Evolutionary conservation across 2,888 invertebrate species (phyloP).

Genomic region (Ernsta delagoae): DNA sequence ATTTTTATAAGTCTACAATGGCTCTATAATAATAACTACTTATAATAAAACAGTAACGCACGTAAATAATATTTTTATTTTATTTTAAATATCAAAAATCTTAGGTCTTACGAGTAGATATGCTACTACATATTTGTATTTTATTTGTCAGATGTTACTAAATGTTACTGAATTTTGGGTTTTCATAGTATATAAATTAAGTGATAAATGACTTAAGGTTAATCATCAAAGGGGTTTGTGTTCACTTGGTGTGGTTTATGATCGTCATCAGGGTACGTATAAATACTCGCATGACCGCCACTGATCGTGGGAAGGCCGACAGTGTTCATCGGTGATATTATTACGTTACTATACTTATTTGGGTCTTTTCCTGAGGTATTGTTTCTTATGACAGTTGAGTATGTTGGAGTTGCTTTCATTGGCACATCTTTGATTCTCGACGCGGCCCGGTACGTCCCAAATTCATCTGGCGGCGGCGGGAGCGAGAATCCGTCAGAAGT

Average conservation of each 20-base stretch:
- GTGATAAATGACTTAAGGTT: constrained; percentile 40
- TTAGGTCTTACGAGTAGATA: no score
- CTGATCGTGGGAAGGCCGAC: constrained; percentile 72
- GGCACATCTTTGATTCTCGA: constrained; percentile 71
- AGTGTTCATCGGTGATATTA: constrained; percentile 69
- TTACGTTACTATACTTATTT: constrained; percentile 58
- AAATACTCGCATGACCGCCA: constrained; percentile 61
- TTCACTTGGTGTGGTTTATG: constrained; percentile 63
- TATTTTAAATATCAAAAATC: no score
- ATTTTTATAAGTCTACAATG: no score
- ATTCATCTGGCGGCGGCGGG: constrained; percentile 79
- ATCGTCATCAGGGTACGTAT: constrained; percentile 72
- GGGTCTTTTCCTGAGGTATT: constrained; percentile 60
- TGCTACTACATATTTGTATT: no score
- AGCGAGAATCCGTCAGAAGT: constrained; percentile 76
- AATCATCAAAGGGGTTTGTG: constrained; percentile 75
- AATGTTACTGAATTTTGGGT: no score
- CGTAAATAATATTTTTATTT: no score
- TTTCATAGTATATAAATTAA: background rate
- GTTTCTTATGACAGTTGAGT: constrained; percentile 66
- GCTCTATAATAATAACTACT: no score
- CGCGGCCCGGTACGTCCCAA: constrained; percentile 71
- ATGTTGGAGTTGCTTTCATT: constrained; percentile 63
- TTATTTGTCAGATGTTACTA: background rate
- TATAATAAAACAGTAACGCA: no score